phyloP scores from a whole-genome alignment of 2,797 vertebrate species.

The Clamator glandarius region DNA sequence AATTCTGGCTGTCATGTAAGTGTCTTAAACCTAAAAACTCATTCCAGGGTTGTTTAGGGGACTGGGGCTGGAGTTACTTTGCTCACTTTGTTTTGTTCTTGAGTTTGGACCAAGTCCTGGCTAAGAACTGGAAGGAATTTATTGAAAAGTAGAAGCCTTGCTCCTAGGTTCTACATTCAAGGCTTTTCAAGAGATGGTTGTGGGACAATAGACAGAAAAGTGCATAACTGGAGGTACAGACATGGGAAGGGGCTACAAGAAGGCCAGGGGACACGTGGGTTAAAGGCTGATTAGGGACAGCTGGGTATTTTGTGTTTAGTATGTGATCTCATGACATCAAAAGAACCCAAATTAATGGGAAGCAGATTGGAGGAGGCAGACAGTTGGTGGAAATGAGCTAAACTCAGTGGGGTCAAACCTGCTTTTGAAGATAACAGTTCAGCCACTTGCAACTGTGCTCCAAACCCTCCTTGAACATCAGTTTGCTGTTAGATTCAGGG shows the following conservation, averaged over 20 bases:
- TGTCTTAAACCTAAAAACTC: not conserved
- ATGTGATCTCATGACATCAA: not conserved
- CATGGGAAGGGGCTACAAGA: not conserved
- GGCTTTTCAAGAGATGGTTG: not conserved
- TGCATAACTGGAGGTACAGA: not conserved
- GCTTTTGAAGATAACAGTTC: conserved; percentile 26
- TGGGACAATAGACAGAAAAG: not conserved
- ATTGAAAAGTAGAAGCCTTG: not conserved
- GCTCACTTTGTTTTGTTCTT: not conserved
- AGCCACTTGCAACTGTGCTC: not conserved
- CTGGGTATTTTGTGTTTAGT: not conserved
- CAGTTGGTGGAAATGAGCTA: not conserved
- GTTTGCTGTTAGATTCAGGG: not conserved
- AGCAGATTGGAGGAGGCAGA: not conserved
- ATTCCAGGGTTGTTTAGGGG: not conserved
- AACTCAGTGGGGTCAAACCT: not conserved
- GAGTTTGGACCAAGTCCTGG: not conserved
- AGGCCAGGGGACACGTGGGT: not conserved
- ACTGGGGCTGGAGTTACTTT: not conserved
- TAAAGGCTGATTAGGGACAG: not conserved
- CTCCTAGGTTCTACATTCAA: not conserved
- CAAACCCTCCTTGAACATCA: not conserved
- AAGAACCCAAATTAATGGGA: not conserved
- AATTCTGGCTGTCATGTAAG: not conserved
- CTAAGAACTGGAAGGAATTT: not conserved